These are phyloP conservation scores for Chloroclysta siterata DNA, from an alignment of 2,888 invertebrate species.

Conservation along the genomic window DNA sequence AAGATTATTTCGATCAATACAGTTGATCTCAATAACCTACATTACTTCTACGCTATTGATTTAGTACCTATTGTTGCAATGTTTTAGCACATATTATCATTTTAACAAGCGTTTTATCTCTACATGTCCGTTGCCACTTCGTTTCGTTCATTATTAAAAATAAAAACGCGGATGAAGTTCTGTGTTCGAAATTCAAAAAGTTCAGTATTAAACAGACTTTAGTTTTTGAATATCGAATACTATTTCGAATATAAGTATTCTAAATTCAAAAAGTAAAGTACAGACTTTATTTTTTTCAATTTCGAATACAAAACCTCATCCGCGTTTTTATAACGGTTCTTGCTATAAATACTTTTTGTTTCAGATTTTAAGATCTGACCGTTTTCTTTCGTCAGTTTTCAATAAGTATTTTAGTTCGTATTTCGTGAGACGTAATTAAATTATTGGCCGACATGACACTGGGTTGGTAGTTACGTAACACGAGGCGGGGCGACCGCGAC, in stretches of 20 bases:
- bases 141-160: neutral
- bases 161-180: neutral
- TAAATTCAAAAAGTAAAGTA: neutral
- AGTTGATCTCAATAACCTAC: conserved; percentile 17
- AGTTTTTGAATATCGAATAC: no score
- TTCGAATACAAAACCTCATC: neutral
- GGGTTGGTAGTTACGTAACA: conserved; percentile 52
- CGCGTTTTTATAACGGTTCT: neutral
- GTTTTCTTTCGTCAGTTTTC: neutral
- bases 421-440: conserved; percentile 26
- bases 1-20: conserved; percentile 19
- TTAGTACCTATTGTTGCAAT: neutral
- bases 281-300: no score
- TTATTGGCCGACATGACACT: conserved; percentile 29
- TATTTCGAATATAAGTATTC: no score
- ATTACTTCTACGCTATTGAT: conserved; percentile 9
- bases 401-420: conserved; percentile 1
- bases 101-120: neutral
- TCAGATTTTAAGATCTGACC: neutral
- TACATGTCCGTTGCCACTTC: neutral
- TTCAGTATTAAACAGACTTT: no score
- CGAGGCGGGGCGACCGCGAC: conserved; percentile 72
- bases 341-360: neutral
- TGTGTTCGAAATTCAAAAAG: conserved; percentile 1
- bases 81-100: neutral